Conservation (phyloP, 2,113 vertebrate species). For the Takifugu bimaculatus region DNA sequence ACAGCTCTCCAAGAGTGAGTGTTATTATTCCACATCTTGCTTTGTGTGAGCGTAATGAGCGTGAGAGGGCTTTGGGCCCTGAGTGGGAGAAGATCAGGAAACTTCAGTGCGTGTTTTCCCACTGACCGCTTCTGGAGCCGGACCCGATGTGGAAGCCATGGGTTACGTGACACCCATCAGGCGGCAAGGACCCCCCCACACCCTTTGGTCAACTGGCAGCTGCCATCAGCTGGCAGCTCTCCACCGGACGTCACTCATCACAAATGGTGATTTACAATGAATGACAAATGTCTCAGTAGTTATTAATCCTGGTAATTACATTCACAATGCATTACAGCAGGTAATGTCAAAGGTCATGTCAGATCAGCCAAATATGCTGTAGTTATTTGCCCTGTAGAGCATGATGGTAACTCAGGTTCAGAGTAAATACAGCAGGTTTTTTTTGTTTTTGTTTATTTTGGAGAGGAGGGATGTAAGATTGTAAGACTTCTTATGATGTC, state of each 20-base stretch:
- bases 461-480: too few relatives aligned
- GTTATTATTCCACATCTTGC: conserved; percentile 50
- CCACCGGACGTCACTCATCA: background rate
- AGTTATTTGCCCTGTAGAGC: too few relatives aligned
- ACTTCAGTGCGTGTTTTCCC: conserved; percentile 36
- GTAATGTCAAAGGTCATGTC: background rate
- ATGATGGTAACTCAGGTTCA: too few relatives aligned
- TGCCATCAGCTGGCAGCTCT: conserved; percentile 11
- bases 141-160: conserved; percentile 1
- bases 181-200: conserved; percentile 5
- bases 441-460: too few relatives aligned
- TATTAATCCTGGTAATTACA: background rate
- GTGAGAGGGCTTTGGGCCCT: conserved; percentile 47
- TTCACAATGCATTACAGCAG: background rate
- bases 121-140: conserved; percentile 32
- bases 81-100: conserved; percentile 41
- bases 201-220: conserved; percentile 17
- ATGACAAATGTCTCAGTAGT: background rate
- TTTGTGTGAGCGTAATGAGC: conserved; percentile 65
- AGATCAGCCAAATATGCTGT: background rate
- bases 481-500: too few relatives aligned
- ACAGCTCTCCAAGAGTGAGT: conserved; percentile 27
- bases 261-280: background rate
- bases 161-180: conserved; percentile 58
- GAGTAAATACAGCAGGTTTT: too few relatives aligned